A percentile compares a stretch with the other conserved stretches of the same genome.
Evolutionary conservation across 1,140 invertebrate genomes (phyloP).

Genomic region (Drosophila mayri): DNA sequence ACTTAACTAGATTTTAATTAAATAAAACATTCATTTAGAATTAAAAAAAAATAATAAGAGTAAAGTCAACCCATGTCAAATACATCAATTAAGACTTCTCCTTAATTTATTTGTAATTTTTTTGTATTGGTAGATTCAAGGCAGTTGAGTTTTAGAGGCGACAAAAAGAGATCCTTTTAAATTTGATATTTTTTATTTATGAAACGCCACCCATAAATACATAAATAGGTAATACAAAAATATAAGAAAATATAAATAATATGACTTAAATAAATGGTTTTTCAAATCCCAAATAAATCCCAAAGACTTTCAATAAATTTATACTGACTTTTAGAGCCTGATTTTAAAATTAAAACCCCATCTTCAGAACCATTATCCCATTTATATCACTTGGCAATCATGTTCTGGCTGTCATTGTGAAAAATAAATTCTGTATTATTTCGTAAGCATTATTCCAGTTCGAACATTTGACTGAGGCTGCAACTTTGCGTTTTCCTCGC

Average conservation of each 20-base stretch:
- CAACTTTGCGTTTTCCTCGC: constrained; percentile 23
- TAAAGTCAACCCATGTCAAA: not conserved
- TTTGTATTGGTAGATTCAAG: not conserved
- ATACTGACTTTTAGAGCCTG: no score
- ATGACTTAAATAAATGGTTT: no score
- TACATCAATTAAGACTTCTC: not conserved
- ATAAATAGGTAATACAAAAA: not conserved
- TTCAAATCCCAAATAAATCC: no score
- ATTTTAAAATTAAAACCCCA: no score
- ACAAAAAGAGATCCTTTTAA: not conserved
- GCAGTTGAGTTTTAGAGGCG: not conserved
- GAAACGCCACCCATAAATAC: not conserved
- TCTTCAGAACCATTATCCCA: no score
- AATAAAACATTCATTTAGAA: not conserved
- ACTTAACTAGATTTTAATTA: not conserved
- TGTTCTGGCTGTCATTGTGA: not conserved
- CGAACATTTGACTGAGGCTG: constrained; percentile 56
- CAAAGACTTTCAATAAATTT: no score
- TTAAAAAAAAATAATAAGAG: not conserved
- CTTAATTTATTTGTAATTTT: not conserved
- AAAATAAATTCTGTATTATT: constrained; percentile 46
- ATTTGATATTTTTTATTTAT: no score
- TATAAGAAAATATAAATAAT: no score
- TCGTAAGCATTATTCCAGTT: constrained; percentile 62
- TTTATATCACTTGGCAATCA: not conserved